Base-by-base conservation (phyloP, 2,113 vertebrate genomes). In the Dunckerocampus dactyliophorus region DNA sequence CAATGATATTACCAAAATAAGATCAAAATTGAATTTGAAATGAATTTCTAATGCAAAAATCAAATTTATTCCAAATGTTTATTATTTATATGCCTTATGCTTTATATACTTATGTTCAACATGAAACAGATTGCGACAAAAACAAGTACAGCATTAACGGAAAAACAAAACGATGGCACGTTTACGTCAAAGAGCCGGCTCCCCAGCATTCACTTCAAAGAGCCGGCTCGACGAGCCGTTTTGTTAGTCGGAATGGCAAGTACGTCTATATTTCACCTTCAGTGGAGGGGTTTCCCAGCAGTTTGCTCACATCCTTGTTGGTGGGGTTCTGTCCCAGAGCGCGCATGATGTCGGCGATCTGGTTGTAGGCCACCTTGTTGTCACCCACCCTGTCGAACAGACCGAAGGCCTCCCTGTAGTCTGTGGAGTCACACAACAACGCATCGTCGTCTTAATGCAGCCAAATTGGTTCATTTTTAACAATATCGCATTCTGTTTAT, bases 251-350 rank as follows among this genome's bases (percentile, higher is more conserved):
- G n/a, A n/a, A 24, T 24, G 15, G 14, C 50, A 52, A 52, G 12
- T 51, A n/a, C n/a, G 19, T 55, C 31, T 6, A 5, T 1, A 22
- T 70, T 71, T 87, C 82, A 97, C 97, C 96, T 9, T 99, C 96
- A 79, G 92, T 78, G 62, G 84, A 82, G 76, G 96, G 97, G 66
- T 89, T 94, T 59, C 94, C 94, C 74, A 99, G 85, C 53, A 99
- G 86, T 65, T 90, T 93, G 79, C 62, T 88, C 79, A 99, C 78
- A 63, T 99, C 97, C 19, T 94, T 93, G 88, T 99, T 99, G 86
- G 97, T 99, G 61, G 97, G 97, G 87, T 99, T 99, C 90, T 98
- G 96, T 70, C 97, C 97, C 74, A 99, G 92, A 1, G 97, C 96
- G 9, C 97, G 93, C 85, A 99, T 89, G 77, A 99, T 92, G 70